Evolutionary conservation across 1,140 invertebrate genomes (phyloP).

Genomic region (Lineus longissimus): DNA sequence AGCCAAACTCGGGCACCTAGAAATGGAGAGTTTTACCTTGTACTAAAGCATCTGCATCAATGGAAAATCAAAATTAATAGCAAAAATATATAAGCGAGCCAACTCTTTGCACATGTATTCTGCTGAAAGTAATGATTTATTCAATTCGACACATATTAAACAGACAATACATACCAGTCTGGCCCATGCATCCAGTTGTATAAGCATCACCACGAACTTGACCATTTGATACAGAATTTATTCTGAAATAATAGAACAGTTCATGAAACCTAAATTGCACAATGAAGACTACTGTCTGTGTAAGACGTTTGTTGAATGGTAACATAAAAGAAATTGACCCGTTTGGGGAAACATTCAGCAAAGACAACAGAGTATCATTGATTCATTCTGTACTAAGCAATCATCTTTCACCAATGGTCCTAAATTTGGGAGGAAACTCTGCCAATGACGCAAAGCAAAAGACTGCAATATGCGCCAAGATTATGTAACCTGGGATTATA

Average conservation of each 20-base stretch:
- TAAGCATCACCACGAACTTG: slow-evolving; percentile 85
- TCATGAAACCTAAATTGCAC: neutral
- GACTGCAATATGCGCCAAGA: too few relatives aligned
- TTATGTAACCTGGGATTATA: too few relatives aligned
- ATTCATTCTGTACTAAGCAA: too few relatives aligned
- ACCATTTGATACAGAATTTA: slow-evolving; percentile 94
- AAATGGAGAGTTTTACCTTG: too few relatives aligned
- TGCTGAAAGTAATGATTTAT: neutral
- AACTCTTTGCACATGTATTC: neutral
- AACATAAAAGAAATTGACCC: neutral
- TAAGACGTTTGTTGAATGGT: slow-evolving; percentile 9
- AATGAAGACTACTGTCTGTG: neutral
- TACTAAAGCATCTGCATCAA: neutral
- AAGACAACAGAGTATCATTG: too few relatives aligned
- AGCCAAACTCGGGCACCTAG: slow-evolving; percentile 87
- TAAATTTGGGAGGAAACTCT: too few relatives aligned
- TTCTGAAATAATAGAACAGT: slow-evolving; percentile 62
- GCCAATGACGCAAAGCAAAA: too few relatives aligned
- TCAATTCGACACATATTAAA: neutral
- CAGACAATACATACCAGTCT: slow-evolving; percentile 57
- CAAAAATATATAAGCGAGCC: neutral
- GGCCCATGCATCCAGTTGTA: slow-evolving; percentile 81
- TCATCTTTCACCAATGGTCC: too few relatives aligned
- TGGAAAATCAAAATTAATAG: slow-evolving; percentile 3
- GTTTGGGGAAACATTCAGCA: too few relatives aligned